Conservation (phyloP, 2,888 invertebrate species). For the Lamproptera curius region DNA sequence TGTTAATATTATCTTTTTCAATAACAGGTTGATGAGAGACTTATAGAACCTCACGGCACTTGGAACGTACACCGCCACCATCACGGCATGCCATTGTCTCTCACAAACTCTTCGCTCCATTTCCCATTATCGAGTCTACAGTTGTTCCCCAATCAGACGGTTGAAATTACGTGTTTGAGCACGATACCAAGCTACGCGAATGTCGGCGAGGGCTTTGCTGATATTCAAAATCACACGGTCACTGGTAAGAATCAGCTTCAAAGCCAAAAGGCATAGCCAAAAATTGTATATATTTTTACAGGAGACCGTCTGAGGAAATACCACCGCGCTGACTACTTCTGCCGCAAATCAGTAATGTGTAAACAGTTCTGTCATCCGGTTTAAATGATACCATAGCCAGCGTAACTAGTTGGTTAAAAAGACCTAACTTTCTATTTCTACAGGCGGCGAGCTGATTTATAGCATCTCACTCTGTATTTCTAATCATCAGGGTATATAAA, state of each 20-base stretch:
- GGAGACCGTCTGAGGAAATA: too few species aligned
- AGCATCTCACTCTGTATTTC: neutral
- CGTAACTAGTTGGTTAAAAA: too few species aligned
- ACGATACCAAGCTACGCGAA: conserved; percentile 87
- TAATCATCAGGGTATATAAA: neutral
- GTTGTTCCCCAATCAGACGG: conserved; percentile 82
- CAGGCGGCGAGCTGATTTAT: too few species aligned
- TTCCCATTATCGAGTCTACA: conserved; percentile 84
- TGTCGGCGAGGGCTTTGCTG: conserved; percentile 83
- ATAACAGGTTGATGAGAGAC: conserved; percentile 60
- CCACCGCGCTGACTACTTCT: too few species aligned
- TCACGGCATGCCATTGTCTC: conserved; percentile 59
- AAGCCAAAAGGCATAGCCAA: too few species aligned
- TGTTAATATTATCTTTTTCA: neutral
- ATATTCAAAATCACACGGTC: conserved; percentile 83
- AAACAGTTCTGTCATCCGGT: too few species aligned
- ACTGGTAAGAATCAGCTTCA: conserved; percentile 85
- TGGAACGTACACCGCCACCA: conserved; percentile 56
- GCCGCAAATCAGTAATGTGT: too few species aligned
- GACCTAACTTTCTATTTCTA: too few species aligned
- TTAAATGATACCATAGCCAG: too few species aligned
- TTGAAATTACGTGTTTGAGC: conserved; percentile 86
- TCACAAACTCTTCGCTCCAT: conserved; percentile 74
- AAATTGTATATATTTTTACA: too few species aligned
- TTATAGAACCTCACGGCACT: conserved; percentile 63